These are phyloP conservation scores for Coenobita brevimanus DNA, from an alignment of 1,140 invertebrate genomes.

Conservation along the genomic window DNA sequence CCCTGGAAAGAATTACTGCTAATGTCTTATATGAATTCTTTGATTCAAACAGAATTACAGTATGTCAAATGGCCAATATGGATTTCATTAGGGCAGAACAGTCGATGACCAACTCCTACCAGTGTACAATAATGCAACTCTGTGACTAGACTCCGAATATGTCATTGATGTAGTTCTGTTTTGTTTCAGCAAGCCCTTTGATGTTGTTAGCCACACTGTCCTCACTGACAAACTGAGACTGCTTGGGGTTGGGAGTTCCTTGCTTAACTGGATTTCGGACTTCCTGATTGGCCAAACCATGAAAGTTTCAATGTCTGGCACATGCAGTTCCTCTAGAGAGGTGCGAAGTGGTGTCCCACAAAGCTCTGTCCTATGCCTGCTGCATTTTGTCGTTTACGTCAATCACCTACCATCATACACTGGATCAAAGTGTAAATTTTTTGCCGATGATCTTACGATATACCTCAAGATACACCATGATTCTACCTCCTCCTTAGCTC, in stretches of 20 bases:
- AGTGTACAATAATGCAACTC: conserved; percentile 8
- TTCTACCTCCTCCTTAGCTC: too few species aligned
- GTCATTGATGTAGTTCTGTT: conserved; percentile 5
- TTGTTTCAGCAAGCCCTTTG: conserved; percentile 1
- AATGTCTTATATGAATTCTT: background rate
- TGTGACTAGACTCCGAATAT: background rate
- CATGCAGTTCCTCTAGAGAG: too few species aligned
- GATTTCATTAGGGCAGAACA: conserved; percentile 5
- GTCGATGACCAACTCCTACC: conserved; percentile 5
- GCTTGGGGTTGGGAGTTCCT: background rate
- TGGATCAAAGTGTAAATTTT: too few species aligned
- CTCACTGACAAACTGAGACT: conserved; percentile 10
- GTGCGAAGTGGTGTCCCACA: too few species aligned
- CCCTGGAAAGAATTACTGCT: conserved; percentile 7
- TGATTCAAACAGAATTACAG: background rate
- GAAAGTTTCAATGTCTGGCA: too few species aligned
- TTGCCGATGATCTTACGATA: too few species aligned
- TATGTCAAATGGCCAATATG: background rate
- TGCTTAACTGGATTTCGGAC: conserved; percentile 6
- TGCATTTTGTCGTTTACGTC: too few species aligned
- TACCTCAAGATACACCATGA: too few species aligned
- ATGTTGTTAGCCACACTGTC: background rate
- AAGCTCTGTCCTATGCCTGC: too few species aligned
- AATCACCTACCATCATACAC: too few species aligned
- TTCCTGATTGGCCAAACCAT: too few species aligned